Percentiles rank a stretch among this genome's conserved stretches.
phyloP scores from a whole-genome alignment of 1,140 invertebrate species.

The Heliconius eleuchia region DNA sequence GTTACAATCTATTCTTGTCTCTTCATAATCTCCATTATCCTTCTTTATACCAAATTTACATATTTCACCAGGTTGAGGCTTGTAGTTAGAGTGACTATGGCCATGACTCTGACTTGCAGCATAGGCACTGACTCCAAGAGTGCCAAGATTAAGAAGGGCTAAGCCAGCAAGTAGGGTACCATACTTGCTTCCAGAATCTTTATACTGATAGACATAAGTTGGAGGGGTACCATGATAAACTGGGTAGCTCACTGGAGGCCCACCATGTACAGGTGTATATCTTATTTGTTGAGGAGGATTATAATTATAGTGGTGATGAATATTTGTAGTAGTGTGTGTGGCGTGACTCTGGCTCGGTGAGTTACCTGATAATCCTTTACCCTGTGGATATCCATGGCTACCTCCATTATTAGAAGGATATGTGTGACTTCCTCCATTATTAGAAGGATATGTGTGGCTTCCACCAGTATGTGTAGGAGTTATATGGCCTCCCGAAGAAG shows the following conservation, averaged over 20 bases:
- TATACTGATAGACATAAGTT: conserved; percentile 72
- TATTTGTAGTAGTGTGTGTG: conserved; percentile 41
- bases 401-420: conserved; percentile 40
- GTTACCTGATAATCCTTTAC: conserved; percentile 50
- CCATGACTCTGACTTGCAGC: conserved; percentile 48
- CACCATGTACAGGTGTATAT: conserved; percentile 57
- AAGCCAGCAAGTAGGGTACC: conserved; percentile 68
- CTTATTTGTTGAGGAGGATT: conserved; percentile 68
- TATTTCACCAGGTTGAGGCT: conserved; percentile 60
- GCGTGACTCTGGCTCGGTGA: conserved; percentile 32
- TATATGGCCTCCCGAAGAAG: conserved; percentile 45
- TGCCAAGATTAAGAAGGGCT: conserved; percentile 70
- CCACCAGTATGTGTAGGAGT: conserved; percentile 49
- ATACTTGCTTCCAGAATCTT: conserved; percentile 74
- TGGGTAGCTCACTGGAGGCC: conserved; percentile 56
- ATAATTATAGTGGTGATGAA: conserved; percentile 69
- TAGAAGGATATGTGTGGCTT: conserved; percentile 24
- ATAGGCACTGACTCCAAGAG: conserved; percentile 60
- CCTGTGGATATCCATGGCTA: conserved; percentile 49
- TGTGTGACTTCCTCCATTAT: not conserved
- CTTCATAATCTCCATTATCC: conserved; percentile 72
- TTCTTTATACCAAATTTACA: conserved; percentile 72
- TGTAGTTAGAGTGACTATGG: conserved; percentile 51
- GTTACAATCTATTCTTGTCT: conserved; percentile 72
- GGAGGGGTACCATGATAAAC: conserved; percentile 68